Evolutionary conservation across 2,113 vertebrate species (phyloP), one percentile per base, ranked within the genome.

Genomic region (Peromyscus californicus): DNA sequence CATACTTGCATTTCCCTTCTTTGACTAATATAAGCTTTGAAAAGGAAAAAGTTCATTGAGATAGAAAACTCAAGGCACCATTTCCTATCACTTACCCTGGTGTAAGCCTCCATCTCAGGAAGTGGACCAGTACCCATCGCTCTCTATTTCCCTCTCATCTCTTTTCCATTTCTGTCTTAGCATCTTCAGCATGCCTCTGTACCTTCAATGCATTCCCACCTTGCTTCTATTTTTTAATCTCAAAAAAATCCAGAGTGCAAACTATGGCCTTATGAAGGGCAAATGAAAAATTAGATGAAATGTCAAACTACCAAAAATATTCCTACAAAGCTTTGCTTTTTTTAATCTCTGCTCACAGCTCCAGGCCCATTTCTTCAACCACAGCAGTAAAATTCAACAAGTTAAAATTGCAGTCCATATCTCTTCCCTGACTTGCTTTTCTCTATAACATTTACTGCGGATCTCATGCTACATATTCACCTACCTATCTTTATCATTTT

Each of bases 261-360:
- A 48, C 16, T 76, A 31, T 45, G 6, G 51, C 31, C 24, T 90
- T 31, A 42, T 5, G 5, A 61, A 89, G 11, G 4, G 21, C 67
- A 48, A 90, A 51, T 13, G 31, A 36, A 87, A 61, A 51, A 42
- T 31, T 33, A 33, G 57, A 87, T 70, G 9, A n/a, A 74, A 89
- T 59, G 24, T 69, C 67, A 89, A 75, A 59, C 26, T 70, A 51
- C 86, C 48, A 89, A 63, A 96, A 94, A 95, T 74, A 91, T 93
- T 89, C 36, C 24, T 79, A 79, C 63, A 90, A 80, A 91, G 36
- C 1, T 21, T 9, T 63, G 54, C 36, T 42, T 70, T 79, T 86
- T 22, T 39, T 5, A 74, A 29, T 69, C 54, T 82, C 15, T 65
- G 42, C 65, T 72, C 51, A 72, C 8, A 89, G n/a, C 8, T 83